These are phyloP conservation scores for Drosophila affinis DNA, from an alignment of 2,888 invertebrate species.

Conservation along the genomic window DNA sequence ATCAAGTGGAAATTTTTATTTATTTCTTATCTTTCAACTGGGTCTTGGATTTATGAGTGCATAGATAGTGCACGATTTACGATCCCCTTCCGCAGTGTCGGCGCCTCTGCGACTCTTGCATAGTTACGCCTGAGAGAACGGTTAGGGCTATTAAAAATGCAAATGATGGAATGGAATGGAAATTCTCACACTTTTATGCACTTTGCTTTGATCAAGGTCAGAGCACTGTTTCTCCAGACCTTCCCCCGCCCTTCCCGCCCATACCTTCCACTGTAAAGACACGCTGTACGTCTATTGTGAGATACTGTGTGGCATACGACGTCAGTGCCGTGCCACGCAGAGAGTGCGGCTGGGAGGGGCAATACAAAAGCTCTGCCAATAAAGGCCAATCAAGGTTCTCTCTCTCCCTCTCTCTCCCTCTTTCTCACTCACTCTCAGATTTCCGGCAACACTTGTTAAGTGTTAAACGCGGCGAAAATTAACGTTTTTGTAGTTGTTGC, in stretches of 20 bases:
- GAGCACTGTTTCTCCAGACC: constrained; percentile 21
- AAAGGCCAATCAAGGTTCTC: constrained; percentile 35
- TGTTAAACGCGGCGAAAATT: constrained; percentile 25
- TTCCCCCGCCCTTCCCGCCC: background rate
- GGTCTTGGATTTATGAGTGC: background rate
- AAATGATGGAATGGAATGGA: constrained; percentile 22
- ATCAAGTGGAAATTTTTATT: background rate
- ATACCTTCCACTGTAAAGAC: background rate
- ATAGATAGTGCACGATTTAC: constrained; percentile 4
- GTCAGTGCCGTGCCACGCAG: background rate
- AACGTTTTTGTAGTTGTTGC: constrained; percentile 8
- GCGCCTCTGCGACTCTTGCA: constrained; percentile 6
- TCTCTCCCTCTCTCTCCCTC: constrained; percentile 11
- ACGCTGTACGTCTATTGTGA: background rate
- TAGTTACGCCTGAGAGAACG: constrained; percentile 25
- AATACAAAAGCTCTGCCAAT: constrained; percentile 29
- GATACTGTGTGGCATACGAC: no score
- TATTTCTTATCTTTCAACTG: background rate
- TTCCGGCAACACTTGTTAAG: constrained; percentile 34
- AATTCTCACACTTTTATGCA: constrained; percentile 22
- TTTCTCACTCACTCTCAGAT: constrained; percentile 21
- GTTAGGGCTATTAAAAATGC: constrained; percentile 17
- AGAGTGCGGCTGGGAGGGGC: background rate
- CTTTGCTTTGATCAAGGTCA: constrained; percentile 24
- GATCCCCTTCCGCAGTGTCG: background rate